Evolutionary conservation across 2,113 vertebrate species (phyloP), one percentile per base, ranked within the genome.

Genomic region (Nothobranchius furzeri): DNA sequence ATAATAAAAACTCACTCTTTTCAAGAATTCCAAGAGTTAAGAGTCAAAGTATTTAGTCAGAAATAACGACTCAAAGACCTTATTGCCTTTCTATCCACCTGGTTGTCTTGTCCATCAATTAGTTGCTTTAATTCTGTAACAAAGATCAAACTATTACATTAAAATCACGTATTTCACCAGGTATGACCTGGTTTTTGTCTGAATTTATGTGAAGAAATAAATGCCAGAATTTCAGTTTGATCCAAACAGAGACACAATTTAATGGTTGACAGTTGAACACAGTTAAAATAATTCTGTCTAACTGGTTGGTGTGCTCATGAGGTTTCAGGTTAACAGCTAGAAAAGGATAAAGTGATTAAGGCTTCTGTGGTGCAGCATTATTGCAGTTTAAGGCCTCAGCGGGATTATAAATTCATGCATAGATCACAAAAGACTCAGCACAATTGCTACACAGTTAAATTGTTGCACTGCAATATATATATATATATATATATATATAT

Each of bases 341-440:
- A 64, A 36, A 74, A 50, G 17, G 37, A 58, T 59, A 37, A 12
- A 62, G 48, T 63, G 54, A 3, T 79, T 79, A 81, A 86, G 78
- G 77, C 81, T 51, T 76, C 11, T 35, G 59, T 50, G 82, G 59
- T 66, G 76, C 75, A 78, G 48, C 55, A 3, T 35, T 55, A n/a
- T 55, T 53, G 43, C 47, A 68, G 5, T 73, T 68, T 76, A 91
- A 90, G 87, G 90, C 88, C 70, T 83, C 82, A 55, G 65, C 62
- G 45, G 1, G 25, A 50, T 42, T 51, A 43, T 68, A 5, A 12
- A 75, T 79, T 74, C 54, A 68, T 79, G 67, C 61, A 73, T 8
- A 57, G 13, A 57, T 24, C 60, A 1, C 61, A 17, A 49, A 56
- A 70, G 17, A 61, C 35, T 49, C 12, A 74, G 56, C 48, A 59